Evolutionary conservation across 2,888 invertebrate genomes (phyloP), one percentile per base, ranked within the genome.

Genomic region (Ophion costatus): DNA sequence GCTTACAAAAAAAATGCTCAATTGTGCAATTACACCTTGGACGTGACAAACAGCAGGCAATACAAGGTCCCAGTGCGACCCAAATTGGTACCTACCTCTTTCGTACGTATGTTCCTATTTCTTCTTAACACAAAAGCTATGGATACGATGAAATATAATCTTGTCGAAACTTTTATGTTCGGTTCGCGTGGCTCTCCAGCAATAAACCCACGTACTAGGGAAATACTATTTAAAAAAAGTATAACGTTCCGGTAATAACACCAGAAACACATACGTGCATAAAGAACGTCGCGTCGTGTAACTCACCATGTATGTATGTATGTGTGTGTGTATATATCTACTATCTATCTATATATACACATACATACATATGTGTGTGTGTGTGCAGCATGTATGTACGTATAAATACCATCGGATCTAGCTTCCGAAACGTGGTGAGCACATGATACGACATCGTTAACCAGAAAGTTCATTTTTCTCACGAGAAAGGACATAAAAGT

Each of bases 401-500:
- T 77, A 45, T 69, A 29, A 45, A 29, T 45, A 11, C 29, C 51
- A 33, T 45, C 42, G 29, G 70, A 69, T 29, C n/a, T 59, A 59
- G n/a, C 67, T 42, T 69, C 22, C 51, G 51, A 78, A 51, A 51
- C 70, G 51, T 29, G 57, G 75, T 51, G 63, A 56, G 66, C 78
- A 71, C 84, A 75, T 79, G 73, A 82, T 79, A 82, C 81, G 71
- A 79, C 85, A 82, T 85, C 85, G 84, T 85, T 84, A 84, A 74
- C 84, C 74, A 38, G 82, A 80, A 87, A 84, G 75, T 85, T 82
- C 84, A 71, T 78, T 86, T 85, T 81, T 83, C 73, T 78, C 73
- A 64, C 69, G 42, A 85, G 87, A 86, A 89, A 80, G 88, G 86
- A 86, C 89, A 87, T 90, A 90, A 90, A 90, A 88, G 79, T 86